Conservation (phyloP, 92 coral and sea anemone genomes). For the Actinernus sp. region DNA sequence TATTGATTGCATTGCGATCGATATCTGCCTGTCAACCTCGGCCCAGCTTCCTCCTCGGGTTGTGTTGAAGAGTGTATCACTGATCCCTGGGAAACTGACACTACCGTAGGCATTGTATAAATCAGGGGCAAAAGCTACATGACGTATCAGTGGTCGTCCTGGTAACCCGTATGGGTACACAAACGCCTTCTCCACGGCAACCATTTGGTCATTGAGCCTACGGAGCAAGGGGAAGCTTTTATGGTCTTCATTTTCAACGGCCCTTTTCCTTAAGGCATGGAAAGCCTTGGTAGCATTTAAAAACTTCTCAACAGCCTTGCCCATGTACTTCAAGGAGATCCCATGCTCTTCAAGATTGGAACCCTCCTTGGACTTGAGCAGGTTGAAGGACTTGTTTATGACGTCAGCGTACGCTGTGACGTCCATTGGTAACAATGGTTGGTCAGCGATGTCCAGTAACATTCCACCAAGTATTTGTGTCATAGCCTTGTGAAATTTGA, state of each 20-base stretch:
- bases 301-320: slow-evolving; percentile 51
- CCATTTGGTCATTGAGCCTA: slow-evolving; percentile 73
- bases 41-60: slow-evolving; percentile 60
- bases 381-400: slow-evolving; percentile 17
- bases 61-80: slow-evolving; percentile 57
- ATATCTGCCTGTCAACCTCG: slow-evolving; percentile 70
- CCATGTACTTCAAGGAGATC: slow-evolving; percentile 35
- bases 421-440: slow-evolving; percentile 53
- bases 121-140: slow-evolving; percentile 74
- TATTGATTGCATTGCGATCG: slow-evolving; percentile 57
- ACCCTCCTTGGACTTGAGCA: slow-evolving; percentile 24
- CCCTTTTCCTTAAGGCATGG: slow-evolving; percentile 16
- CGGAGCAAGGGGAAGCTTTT: slow-evolving; percentile 51
- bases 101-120: slow-evolving; percentile 63
- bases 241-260: slow-evolving; percentile 3
- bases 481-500: slow-evolving; percentile 62
- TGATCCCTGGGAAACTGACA: slow-evolving; percentile 72
- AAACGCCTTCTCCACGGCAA: slow-evolving; percentile 68
- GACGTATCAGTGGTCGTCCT: slow-evolving; percentile 59
- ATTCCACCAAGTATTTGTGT: slow-evolving; percentile 60
- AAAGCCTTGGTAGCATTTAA: slow-evolving; percentile 52
- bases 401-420: slow-evolving; percentile 45
- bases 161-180: slow-evolving; percentile 79
- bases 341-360: slow-evolving; percentile 4
- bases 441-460: slow-evolving; percentile 57